A percentile compares a stretch with the other conserved stretches of the same genome.
phyloP scores from a whole-genome alignment of 2,797 vertebrate genomes.

The Cichlasoma orientale region DNA sequence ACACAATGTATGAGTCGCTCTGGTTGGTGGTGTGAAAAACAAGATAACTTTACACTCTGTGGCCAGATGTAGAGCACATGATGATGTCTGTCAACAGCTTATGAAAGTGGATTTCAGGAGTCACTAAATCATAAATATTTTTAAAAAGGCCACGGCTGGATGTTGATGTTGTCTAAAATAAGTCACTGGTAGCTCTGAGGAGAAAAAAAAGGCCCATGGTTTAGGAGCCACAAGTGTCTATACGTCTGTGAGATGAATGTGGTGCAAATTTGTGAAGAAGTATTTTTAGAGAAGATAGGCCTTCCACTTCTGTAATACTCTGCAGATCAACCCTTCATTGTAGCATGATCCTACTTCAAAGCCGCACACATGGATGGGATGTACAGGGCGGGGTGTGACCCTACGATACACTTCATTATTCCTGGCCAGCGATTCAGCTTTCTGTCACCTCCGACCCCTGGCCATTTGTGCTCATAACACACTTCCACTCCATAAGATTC shows the following conservation, averaged over 20 bases:
- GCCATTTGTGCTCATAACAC: constrained; percentile 47
- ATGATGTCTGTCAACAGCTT: neutral
- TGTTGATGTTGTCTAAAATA: neutral
- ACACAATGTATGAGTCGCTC: constrained; percentile 13
- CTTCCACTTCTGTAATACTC: constrained; percentile 59
- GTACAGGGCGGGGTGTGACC: constrained; percentile 3
- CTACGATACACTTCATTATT: constrained; percentile 47
- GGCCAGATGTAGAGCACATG: neutral
- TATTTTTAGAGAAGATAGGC: constrained; percentile 74
- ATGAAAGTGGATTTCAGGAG: neutral
- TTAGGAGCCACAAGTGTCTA: constrained; percentile 18
- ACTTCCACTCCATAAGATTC: constrained; percentile 34
- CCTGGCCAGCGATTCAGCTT: constrained; percentile 30
- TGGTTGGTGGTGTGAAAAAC: neutral
- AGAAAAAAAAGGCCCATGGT: neutral
- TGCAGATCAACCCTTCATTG: constrained; percentile 77
- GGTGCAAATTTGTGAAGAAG: constrained; percentile 73
- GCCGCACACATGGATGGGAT: constrained; percentile 33
- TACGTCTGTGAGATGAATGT: constrained; percentile 58
- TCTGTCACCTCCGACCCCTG: constrained; percentile 57
- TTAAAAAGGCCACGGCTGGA: neutral
- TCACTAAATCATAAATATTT: neutral
- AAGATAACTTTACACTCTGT: neutral
- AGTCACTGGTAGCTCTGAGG: neutral
- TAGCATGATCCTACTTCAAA: constrained; percentile 81